These are phyloP conservation scores for Raja brachyura DNA, from an alignment of 2,113 vertebrate genomes.

Conservation along the genomic window DNA sequence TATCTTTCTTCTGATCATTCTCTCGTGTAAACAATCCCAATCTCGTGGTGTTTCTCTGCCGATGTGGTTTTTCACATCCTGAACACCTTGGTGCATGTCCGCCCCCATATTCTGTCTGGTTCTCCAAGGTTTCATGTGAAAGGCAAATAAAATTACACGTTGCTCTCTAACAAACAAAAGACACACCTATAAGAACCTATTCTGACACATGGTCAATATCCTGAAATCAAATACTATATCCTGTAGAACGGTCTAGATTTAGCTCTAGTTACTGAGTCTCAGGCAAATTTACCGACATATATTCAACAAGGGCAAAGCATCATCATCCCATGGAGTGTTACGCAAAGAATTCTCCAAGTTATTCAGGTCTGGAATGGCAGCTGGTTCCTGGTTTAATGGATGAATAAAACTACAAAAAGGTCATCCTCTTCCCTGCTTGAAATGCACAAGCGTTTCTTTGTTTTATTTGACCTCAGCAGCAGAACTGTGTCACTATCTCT, in stretches of 20 bases:
- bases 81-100: too few relatives aligned
- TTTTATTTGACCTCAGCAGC: background rate
- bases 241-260: background rate
- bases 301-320: background rate
- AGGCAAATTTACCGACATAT: background rate
- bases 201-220: background rate
- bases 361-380: background rate
- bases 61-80: background rate
- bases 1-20: background rate
- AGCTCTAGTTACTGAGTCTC: background rate
- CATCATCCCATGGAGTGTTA: background rate
- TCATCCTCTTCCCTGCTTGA: background rate
- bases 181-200: background rate
- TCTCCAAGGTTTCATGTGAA: background rate
- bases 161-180: background rate
- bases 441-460: background rate
- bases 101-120: background rate
- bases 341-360: background rate
- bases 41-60: background rate
- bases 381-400: background rate
- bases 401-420: background rate
- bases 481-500: background rate
- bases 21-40: background rate
- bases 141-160: background rate
- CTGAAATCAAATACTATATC: background rate